These are phyloP conservation scores for Copidosoma floridanum DNA, from an alignment of 1,140 invertebrate genomes.

Conservation along the genomic window DNA sequence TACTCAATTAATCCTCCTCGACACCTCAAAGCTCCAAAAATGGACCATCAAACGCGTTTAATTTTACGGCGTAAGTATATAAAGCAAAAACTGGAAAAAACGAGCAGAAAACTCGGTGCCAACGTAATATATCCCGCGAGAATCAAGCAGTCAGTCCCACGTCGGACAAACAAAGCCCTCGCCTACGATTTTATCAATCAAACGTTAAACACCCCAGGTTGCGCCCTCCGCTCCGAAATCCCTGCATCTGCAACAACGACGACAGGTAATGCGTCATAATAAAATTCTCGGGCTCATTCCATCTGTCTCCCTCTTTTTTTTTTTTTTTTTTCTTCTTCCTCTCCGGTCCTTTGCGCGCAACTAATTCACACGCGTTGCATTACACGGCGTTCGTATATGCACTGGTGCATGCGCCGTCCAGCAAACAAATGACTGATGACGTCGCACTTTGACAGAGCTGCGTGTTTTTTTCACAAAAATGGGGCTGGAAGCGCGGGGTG, in stretches of 20 bases:
- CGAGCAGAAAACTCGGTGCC: no score
- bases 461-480: constrained; percentile 41
- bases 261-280: constrained; percentile 53
- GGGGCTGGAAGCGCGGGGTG: constrained; percentile 21
- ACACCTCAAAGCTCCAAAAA: no score
- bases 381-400: constrained; percentile 42
- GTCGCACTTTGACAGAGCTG: constrained; percentile 44
- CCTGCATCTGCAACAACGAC: constrained; percentile 43
- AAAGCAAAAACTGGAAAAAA: no score
- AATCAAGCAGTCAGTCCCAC: neutral
- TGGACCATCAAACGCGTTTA: no score
- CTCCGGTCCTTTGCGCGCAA: no score
- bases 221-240: neutral
- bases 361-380: constrained; percentile 5
- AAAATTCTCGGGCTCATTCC: constrained; percentile 53
- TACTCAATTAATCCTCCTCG: no score
- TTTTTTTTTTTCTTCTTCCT: no score
- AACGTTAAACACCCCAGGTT: no score
- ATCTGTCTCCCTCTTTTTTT: neutral
- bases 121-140: neutral
- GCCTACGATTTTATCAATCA: constrained; percentile 21
- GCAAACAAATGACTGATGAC: constrained; percentile 52
- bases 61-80: neutral
- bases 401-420: neutral
- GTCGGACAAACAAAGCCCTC: neutral